These are phyloP conservation scores for Diplogasteroides magnus DNA, from an alignment of 1,140 invertebrate species.

Conservation along the genomic window DNA sequence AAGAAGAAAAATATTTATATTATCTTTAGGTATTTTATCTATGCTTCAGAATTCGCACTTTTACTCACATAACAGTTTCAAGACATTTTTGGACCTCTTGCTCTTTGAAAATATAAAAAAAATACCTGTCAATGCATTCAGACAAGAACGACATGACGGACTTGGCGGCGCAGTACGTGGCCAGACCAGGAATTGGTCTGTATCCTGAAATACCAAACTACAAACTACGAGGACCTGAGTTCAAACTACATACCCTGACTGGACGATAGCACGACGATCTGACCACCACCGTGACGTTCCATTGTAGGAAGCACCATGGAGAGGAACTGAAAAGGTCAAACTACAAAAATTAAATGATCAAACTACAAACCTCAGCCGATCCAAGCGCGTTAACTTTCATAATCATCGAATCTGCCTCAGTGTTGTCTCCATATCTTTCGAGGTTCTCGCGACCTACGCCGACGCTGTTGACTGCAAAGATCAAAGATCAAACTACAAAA, in stretches of 20 bases:
- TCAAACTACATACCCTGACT: constrained; percentile 34
- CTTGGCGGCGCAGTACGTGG: constrained; percentile 11
- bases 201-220: not conserved
- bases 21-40: too few species aligned
- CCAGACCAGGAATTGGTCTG: not conserved
- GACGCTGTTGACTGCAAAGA: constrained; percentile 43
- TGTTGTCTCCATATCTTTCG: constrained; percentile 46
- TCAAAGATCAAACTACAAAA: constrained; percentile 12
- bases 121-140: constrained; percentile 43
- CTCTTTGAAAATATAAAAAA: too few species aligned
- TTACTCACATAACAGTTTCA: too few species aligned
- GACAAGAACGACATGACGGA: constrained; percentile 44
- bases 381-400: constrained; percentile 49
- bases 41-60: too few species aligned
- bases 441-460: constrained; percentile 49
- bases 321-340: constrained; percentile 34
- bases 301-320: constrained; percentile 47
- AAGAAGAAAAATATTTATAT: too few species aligned
- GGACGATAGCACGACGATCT: constrained; percentile 51
- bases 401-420: constrained; percentile 42
- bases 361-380: constrained; percentile 38
- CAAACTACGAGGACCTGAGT: not conserved
- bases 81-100: not conserved
- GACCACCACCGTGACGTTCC: constrained; percentile 46
- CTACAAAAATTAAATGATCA: not conserved